Evolutionary conservation across 2,113 vertebrate species (phyloP).

Genomic region (Marcusenius ussheri): DNA sequence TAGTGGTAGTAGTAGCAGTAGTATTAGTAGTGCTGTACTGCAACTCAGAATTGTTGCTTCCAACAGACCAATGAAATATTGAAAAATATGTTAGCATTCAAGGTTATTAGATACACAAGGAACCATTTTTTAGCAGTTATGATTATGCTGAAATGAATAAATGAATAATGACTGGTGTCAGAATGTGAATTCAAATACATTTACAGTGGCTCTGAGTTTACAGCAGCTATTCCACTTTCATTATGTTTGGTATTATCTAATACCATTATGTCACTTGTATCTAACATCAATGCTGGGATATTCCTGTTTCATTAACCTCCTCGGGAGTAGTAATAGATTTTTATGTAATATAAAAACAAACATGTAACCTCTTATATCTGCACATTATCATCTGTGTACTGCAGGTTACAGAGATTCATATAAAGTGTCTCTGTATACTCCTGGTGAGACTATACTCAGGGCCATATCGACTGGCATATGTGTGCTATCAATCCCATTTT

Average conservation of each 20-base stretch:
- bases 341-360: too few species aligned
- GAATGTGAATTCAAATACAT: neutral
- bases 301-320: neutral
- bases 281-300: neutral
- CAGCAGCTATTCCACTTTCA: neutral
- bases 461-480: neutral
- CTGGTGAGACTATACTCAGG: neutral
- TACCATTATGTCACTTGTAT: neutral
- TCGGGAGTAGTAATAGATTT: neutral
- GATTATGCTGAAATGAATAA: neutral
- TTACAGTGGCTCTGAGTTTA: neutral
- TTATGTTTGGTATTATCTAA: neutral
- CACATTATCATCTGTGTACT: neutral
- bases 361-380: neutral
- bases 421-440: neutral
- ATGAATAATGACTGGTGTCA: neutral
- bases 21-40: neutral
- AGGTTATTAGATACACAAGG: neutral
- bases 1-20: neutral
- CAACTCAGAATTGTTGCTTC: neutral
- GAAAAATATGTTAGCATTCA: neutral
- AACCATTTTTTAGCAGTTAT: neutral
- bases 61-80: neutral
- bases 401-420: neutral
- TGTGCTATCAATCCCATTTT: neutral